Percentiles rank a stretch among this genome's conserved stretches.
phyloP scores from a whole-genome alignment of 2,797 vertebrate genomes.

The Falco cherrug region DNA sequence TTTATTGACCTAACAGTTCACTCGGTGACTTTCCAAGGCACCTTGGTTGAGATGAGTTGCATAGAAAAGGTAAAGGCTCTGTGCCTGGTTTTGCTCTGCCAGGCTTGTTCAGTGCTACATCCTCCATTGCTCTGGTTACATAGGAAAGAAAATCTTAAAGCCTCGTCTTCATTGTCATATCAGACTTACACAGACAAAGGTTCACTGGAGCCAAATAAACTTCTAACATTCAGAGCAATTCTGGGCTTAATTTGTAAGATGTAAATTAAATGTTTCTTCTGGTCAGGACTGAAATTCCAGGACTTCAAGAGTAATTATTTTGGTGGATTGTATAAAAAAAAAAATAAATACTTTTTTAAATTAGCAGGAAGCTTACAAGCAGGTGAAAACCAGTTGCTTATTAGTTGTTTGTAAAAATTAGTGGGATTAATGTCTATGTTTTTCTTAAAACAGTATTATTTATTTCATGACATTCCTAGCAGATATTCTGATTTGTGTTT shows the following conservation, averaged over 20 bases:
- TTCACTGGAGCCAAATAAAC: background rate
- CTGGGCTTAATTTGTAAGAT: background rate
- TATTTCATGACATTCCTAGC: background rate
- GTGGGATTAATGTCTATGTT: background rate
- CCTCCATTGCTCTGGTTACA: background rate
- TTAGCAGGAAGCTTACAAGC: background rate
- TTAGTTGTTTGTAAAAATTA: background rate
- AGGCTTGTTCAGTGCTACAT: background rate
- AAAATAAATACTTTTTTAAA: background rate
- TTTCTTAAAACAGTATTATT: background rate
- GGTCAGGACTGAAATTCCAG: background rate
- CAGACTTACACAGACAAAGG: background rate
- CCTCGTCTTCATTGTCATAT: background rate
- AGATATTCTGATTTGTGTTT: background rate
- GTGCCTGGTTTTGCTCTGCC: background rate
- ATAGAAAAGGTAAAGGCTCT: background rate
- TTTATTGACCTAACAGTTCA: background rate
- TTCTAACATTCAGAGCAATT: background rate
- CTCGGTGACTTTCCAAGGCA: background rate
- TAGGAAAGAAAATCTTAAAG: background rate
- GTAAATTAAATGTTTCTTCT: background rate
- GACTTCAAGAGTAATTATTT: background rate
- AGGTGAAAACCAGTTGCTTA: background rate
- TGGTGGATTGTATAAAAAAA: background rate
- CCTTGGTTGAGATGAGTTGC: background rate